A percentile compares a stretch with the other conserved stretches of the same genome.
Conservation (phyloP, 2,797 vertebrate species). For the Trachops cirrhosus region DNA sequence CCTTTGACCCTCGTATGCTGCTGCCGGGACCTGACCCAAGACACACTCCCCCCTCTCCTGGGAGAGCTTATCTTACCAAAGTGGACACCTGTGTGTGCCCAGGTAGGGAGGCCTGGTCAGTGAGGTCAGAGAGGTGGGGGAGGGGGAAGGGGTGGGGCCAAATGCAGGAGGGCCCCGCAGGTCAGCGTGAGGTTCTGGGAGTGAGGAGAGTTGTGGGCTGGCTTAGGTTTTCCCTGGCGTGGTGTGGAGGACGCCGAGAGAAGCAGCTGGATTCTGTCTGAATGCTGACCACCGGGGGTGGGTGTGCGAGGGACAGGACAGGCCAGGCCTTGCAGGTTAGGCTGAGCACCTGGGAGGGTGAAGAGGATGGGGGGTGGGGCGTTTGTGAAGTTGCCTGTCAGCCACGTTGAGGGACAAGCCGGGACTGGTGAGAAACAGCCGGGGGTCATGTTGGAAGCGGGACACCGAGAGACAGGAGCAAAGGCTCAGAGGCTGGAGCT, state of each 20-base stretch:
- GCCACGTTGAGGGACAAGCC: neutral
- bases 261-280: fast-evolving
- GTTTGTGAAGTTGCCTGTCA: no score
- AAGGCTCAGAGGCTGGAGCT: no score
- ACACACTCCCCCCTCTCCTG: neutral
- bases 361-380: neutral
- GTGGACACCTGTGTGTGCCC: neutral
- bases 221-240: neutral
- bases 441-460: neutral
- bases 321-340: neutral
- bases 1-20: neutral
- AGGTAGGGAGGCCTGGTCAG: neutral
- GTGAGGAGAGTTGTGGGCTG: fast-evolving
- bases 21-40: neutral
- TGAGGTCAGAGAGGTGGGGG: neutral
- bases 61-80: neutral
- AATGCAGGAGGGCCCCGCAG: neutral
- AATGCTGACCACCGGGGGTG: neutral
- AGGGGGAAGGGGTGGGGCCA: neutral
- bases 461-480: neutral
- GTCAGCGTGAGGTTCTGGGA: neutral
- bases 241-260: neutral
- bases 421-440: neutral
- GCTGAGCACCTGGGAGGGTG: neutral
- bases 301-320: neutral